Evolutionary conservation across 1,140 invertebrate genomes (phyloP), one percentile per base, ranked within the genome.

Genomic region (Melipona quadrifasciata): DNA sequence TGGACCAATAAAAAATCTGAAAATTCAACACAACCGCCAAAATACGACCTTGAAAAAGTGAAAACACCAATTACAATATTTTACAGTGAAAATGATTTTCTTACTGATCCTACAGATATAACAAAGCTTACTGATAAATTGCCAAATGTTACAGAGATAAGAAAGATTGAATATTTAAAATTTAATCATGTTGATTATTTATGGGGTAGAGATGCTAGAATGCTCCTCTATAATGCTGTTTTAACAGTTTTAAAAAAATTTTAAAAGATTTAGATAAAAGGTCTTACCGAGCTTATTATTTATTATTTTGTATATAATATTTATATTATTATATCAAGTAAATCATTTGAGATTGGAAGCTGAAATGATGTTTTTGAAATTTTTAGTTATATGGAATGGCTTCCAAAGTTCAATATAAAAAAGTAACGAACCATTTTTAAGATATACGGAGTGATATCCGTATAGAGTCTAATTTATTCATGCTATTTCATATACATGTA

Each of bases 71-170:
- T 97, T 8, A 96, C 96, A 27, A 91, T 98, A 14, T 97, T 97
- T 91, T 97, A 97, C 89, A 96, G 96, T 6, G 95, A 96, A 53
- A 97, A 97, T 85, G 98, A 98, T 92, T 96, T 96, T 89, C 92
- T 98, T 1, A 96, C 96, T 4, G 95, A 64, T 76, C 57, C 78
- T 75, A 39, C 47, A 27, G 96, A 97, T 88, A 95, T 97, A 1
- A 94, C 95, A 86, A 95, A 94, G 71, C 90, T 97, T 65, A 95
- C 95, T 31, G 91, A 93, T 11, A 95, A 95, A 89, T 93, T 97
- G 47, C 95, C 96, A 64, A 95, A 95, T 77, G 89, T 95, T 14
- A 88, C 93, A 27, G 82, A 93, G 17, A 89, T 87, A 47, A 91
- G 92, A 67, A 93, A 93, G 86, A 93, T 95, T 3, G 86, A 92